These are phyloP conservation scores for Trididemnum miniatum DNA, from an alignment of 23 tunicate genomes.

Conservation along the genomic window DNA sequence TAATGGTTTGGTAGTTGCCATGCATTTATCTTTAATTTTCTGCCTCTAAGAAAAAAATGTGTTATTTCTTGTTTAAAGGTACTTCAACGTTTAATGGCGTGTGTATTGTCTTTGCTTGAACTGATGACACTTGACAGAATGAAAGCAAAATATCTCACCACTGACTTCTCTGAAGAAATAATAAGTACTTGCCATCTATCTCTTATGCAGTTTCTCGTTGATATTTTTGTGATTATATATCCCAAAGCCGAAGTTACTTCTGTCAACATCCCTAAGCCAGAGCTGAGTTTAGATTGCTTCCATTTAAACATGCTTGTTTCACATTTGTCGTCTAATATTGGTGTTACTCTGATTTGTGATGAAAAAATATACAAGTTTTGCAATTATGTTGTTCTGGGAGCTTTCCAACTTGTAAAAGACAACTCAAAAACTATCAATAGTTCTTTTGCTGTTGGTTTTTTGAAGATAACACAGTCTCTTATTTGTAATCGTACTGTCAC, in stretches of 20 bases:
- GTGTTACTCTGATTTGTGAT: too few relatives aligned
- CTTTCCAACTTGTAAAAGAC: background rate
- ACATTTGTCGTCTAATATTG: background rate
- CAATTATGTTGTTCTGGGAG: background rate
- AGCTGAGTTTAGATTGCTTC: background rate
- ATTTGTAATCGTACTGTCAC: background rate
- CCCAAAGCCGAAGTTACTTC: background rate
- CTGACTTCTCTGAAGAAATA: conserved; percentile 9
- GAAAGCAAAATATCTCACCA: background rate
- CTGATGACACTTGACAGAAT: background rate
- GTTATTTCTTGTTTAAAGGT: background rate
- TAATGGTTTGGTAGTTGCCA: too few relatives aligned
- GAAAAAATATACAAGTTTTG: background rate
- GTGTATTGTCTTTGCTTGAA: background rate
- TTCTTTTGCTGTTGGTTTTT: background rate
- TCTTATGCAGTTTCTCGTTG: background rate
- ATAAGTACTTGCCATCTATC: background rate
- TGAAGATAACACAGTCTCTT: background rate
- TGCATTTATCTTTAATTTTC: too few relatives aligned
- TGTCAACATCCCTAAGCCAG: background rate
- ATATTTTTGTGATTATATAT: background rate
- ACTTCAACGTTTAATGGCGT: background rate
- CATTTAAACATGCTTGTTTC: background rate
- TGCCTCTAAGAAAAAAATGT: too few relatives aligned
- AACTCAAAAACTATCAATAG: background rate